Evolutionary conservation across 2,113 vertebrate species (phyloP).

Genomic region (Micromys minutus): DNA sequence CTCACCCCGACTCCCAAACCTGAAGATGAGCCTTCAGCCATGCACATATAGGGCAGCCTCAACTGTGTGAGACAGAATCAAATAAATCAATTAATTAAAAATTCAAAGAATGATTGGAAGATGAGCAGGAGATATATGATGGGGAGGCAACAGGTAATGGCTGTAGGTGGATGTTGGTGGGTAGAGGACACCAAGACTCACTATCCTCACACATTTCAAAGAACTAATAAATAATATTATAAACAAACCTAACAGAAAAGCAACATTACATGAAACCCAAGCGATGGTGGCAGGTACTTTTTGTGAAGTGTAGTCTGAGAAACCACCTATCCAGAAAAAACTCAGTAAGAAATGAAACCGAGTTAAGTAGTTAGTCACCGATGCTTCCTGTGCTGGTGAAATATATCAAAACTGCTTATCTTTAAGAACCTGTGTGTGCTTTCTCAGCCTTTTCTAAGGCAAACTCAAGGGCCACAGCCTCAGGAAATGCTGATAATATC

Average conservation of each 20-base stretch:
- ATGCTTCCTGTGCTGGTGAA: background rate
- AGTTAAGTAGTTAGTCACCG: background rate
- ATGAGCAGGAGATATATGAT: background rate
- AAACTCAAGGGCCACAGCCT: background rate
- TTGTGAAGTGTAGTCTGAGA: background rate
- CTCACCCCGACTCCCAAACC: accelerated
- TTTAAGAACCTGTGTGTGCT: background rate
- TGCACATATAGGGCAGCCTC: background rate
- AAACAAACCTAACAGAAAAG: background rate
- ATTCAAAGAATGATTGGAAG: too few relatives aligned
- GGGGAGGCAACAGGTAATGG: background rate
- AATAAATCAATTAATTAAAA: background rate
- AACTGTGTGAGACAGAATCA: background rate
- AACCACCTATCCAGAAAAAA: background rate
- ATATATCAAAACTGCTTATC: background rate
- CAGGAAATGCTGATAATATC: background rate
- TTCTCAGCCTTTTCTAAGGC: background rate
- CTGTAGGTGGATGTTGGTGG: background rate
- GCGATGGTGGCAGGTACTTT: background rate
- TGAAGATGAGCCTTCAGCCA: background rate
- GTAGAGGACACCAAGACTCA: background rate
- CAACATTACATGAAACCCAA: background rate
- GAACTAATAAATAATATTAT: background rate
- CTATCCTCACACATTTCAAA: background rate
- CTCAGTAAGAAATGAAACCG: background rate